Evolutionary conservation across 2,888 invertebrate species (phyloP), one percentile per base, ranked within the genome.

Genomic region (Leptinotarsa rubiginosa): DNA sequence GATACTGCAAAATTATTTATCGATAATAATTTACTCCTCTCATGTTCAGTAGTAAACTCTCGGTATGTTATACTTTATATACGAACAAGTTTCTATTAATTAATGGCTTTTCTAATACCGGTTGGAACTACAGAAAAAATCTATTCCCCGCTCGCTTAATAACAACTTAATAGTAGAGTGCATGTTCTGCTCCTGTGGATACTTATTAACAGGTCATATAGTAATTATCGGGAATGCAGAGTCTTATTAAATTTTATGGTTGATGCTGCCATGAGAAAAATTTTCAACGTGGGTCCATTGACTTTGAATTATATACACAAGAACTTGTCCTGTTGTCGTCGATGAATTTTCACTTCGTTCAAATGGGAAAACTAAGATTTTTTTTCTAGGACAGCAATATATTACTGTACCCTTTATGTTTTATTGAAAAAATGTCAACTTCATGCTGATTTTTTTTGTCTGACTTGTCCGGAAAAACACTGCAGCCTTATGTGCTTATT

Each of bases 51-150:
- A 75, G 73, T 72, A 71, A 73, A 73, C 71, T 65, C 75, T 77
- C 73, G 62, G 75, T 72, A 75, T 69, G 71, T 75, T 77, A 75
- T 73, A 72, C 73, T 75, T 77, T 73, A 73, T 77, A 71, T 67
- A 59, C 69, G 77, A 73, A 75, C 75, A 67, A 71, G 75, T 72
- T 74, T 49, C 47, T 59, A 69, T 70, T 72, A 77, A 77, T 77
- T 77, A 75, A 75, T 77, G 67, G 70, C 69, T 69, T 75, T 75
- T 75, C 73, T 73, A 77, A 75, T 70, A 77, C 77, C 75, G 75
- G 77, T 75, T 75, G 72, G 52, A 67, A 69, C 22, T 56, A 73
- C 67, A 56, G 70, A 72, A 75, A 74, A 72, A 75, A 62, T 54
- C 47, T n/a, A 64, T 64, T 56, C 73, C 31, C 73, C 15, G 69